Conservation (phyloP, 1,140 invertebrate genomes). For the Adoxophyes honmai region DNA sequence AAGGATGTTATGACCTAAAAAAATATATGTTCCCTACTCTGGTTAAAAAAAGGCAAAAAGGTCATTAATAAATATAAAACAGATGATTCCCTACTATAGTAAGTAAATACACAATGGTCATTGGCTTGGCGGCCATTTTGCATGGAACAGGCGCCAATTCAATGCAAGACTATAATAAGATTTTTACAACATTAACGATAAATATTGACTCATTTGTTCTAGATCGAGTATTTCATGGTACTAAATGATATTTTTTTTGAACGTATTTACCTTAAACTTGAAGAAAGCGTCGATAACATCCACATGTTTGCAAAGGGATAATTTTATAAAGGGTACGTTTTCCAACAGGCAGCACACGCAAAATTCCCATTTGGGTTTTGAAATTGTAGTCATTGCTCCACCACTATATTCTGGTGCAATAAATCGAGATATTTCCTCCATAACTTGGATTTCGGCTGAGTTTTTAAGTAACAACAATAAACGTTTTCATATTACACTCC, state of each 20-base stretch:
- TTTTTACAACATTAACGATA: too few species aligned
- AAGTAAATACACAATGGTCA: not conserved
- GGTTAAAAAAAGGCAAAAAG: not conserved
- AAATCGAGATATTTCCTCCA: not conserved
- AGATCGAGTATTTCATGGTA: too few species aligned
- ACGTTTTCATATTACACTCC: too few species aligned
- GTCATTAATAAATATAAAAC: slow-evolving; percentile 3
- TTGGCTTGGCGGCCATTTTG: slow-evolving; percentile 30
- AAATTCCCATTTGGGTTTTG: too few species aligned
- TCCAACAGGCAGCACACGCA: not conserved
- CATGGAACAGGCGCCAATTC: slow-evolving; percentile 31
- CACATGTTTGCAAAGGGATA: not conserved
- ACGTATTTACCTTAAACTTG: slow-evolving; percentile 1
- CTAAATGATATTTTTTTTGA: too few species aligned
- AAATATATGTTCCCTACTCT: not conserved
- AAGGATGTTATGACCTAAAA: too few species aligned
- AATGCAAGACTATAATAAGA: slow-evolving; percentile 24
- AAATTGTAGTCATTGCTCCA: not conserved
- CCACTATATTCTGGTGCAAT: not conserved
- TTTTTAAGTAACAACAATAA: not conserved
- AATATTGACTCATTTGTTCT: too few species aligned
- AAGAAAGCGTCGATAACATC: not conserved
- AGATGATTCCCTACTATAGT: not conserved
- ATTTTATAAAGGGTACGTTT: not conserved
- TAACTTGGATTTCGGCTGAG: not conserved